Evolutionary conservation across 2,888 invertebrate genomes (phyloP).

Genomic region (Octonoba sinensis): DNA sequence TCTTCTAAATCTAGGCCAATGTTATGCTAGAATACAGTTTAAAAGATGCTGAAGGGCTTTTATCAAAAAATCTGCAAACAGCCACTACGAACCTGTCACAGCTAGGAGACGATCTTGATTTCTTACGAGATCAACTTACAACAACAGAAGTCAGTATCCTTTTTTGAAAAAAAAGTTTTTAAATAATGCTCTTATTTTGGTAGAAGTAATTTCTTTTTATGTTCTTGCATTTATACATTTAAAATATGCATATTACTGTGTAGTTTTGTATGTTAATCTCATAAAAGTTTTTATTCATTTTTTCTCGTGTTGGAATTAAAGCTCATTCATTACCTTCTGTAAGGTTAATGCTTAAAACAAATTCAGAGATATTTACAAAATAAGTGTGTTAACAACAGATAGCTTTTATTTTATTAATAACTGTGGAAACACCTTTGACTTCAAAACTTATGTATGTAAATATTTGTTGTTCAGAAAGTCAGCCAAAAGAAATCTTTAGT

Average conservation of each 20-base stretch:
- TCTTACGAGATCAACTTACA: slow-evolving; percentile 95
- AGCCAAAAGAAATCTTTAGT: no score
- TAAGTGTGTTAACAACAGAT: no score
- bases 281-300: background rate
- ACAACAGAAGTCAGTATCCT: slow-evolving; percentile 91
- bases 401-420: no score
- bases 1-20: slow-evolving; percentile 77
- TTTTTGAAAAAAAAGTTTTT: slow-evolving; percentile 31
- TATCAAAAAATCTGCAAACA: slow-evolving; percentile 85
- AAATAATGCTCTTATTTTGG: background rate
- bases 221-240: no score
- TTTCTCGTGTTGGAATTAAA: background rate
- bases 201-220: no score
- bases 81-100: slow-evolving; percentile 86
- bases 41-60: slow-evolving; percentile 87
- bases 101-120: slow-evolving; percentile 93
- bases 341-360: no score
- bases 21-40: slow-evolving; percentile 97
- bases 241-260: no score
- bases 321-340: no score
- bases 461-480: no score
- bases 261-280: background rate
- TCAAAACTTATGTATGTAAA: no score
- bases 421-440: no score
- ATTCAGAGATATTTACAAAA: no score